Percentiles rank a stretch among this genome's conserved stretches.
Conservation (phyloP, 2,113 vertebrate species). For the Sula dactylatra region DNA sequence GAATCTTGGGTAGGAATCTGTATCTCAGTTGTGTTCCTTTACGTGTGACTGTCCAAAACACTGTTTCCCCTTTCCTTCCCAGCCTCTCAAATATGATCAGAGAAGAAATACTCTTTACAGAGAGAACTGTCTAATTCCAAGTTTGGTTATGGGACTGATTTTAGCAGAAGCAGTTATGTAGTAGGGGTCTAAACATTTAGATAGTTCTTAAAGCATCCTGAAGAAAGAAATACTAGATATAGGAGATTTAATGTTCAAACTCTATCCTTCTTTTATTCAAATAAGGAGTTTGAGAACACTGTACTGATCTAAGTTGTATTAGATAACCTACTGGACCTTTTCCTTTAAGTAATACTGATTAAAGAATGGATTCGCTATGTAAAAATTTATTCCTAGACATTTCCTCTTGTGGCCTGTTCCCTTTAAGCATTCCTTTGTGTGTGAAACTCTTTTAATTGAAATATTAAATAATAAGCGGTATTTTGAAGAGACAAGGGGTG, state of each 20-base stretch:
- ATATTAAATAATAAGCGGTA: not conserved
- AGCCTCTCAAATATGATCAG: not conserved
- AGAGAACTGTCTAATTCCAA: not conserved
- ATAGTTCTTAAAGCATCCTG: not conserved
- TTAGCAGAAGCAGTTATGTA: not conserved
- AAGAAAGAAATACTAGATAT: not conserved
- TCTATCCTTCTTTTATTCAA: not conserved
- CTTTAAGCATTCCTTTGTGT: not conserved
- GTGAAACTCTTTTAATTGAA: not conserved
- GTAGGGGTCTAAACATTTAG: not conserved
- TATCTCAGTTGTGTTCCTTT: not conserved
- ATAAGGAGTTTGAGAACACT: not conserved
- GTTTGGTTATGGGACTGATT: not conserved
- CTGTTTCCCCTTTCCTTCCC: not conserved
- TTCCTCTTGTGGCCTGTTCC: not conserved
- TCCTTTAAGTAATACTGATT: not conserved
- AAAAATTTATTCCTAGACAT: not conserved
- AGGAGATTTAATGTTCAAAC: not conserved
- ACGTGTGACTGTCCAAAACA: not conserved
- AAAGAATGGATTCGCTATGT: not conserved
- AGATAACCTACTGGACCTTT: not conserved
- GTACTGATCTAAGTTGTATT: not conserved
- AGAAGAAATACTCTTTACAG: not conserved
- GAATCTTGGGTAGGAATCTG: not conserved
- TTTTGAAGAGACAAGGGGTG: not conserved